Conservation (phyloP, 1,140 invertebrate species). For the Cydia pomonella region DNA sequence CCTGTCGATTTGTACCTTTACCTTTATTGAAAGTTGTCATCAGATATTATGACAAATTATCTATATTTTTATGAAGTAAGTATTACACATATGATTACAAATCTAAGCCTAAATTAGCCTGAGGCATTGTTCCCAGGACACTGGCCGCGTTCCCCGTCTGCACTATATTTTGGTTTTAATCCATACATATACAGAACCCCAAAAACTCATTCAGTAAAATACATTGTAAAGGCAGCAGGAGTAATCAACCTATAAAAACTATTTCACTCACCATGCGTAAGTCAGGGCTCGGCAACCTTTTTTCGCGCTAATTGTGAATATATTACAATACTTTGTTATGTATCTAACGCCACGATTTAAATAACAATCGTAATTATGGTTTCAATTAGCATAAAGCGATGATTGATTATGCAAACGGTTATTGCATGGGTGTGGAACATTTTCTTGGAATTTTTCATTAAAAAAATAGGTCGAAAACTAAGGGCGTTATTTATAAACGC, state of each 20-base stretch:
- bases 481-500: neutral
- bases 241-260: neutral
- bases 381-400: conserved; percentile 6
- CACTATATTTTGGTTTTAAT: no score
- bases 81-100: no score
- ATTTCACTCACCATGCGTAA: conserved; percentile 2
- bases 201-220: neutral
- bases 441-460: neutral
- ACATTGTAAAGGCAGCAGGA: neutral
- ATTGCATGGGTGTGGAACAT: neutral
- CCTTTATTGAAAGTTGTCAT: no score
- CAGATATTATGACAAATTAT: no score
- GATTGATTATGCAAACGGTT: conserved; percentile 20
- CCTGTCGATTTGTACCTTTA: no score
- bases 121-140: no score
- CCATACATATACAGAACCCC: neutral
- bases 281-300: conserved; percentile 17
- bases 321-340: conserved; percentile 3
- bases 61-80: no score
- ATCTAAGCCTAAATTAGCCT: no score
- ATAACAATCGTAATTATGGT: conserved; percentile 27
- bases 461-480: neutral
- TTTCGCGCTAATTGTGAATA: conserved; percentile 27
- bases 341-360: conserved; percentile 15
- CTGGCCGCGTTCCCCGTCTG: no score